A percentile compares a stretch with the other conserved stretches of the same genome.
These are phyloP conservation scores for Eulemur coronatus DNA, from an alignment of 2,797 vertebrate genomes.

Conservation along the genomic window DNA sequence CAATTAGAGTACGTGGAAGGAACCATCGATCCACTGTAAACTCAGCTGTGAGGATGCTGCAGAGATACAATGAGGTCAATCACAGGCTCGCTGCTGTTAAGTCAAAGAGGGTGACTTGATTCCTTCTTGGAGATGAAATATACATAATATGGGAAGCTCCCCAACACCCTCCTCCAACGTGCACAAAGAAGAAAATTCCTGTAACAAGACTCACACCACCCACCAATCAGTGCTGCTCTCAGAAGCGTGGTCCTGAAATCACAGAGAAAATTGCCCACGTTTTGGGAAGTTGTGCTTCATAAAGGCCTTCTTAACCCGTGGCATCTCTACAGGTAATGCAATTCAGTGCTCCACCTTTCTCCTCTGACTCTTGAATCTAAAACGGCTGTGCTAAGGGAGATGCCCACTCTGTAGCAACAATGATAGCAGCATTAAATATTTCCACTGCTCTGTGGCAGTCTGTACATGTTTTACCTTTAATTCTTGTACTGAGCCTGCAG, in stretches of 20 bases:
- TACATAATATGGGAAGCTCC: constrained; percentile 70
- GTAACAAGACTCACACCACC: not conserved
- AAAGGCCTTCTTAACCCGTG: not conserved
- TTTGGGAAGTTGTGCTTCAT: not conserved
- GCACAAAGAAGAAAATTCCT: not conserved
- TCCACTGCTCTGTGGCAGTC: not conserved
- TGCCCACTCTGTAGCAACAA: too few relatives aligned
- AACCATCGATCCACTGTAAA: constrained; percentile 85
- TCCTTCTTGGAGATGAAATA: constrained; percentile 80
- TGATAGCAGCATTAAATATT: not conserved
- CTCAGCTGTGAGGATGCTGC: constrained; percentile 76
- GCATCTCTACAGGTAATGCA: not conserved
- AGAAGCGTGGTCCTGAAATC: not conserved
- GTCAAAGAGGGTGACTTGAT: constrained; percentile 78
- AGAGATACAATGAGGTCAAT: constrained; percentile 77
- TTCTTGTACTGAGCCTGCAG: not conserved
- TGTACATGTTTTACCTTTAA: not conserved
- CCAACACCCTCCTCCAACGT: not conserved
- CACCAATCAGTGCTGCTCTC: not conserved
- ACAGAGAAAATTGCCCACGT: not conserved
- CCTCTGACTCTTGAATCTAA: not conserved
- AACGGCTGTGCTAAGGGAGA: not conserved
- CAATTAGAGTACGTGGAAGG: constrained; percentile 85
- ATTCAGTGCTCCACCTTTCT: too few relatives aligned
- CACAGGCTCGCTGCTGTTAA: constrained; percentile 74